These are phyloP conservation scores for Metallyticus violacea DNA, from an alignment of 2,888 invertebrate species.

Conservation along the genomic window DNA sequence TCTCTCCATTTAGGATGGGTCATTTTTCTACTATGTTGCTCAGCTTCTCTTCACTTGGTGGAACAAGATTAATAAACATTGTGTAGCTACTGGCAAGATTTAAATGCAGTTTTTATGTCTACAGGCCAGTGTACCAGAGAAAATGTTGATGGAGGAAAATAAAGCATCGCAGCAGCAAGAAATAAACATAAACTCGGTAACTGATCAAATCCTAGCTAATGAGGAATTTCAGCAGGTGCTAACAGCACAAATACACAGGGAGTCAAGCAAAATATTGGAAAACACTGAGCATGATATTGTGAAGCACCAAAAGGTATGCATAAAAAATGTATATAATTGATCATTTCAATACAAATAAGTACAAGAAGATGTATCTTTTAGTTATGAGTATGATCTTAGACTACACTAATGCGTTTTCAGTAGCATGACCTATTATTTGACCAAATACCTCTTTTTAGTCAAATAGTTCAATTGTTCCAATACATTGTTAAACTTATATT, in stretches of 20 bases:
- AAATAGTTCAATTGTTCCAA: no score
- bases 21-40: no score
- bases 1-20: no score
- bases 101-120: neutral
- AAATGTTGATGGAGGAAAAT: neutral
- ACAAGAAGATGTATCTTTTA: no score
- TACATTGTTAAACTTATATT: no score
- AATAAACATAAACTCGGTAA: neutral
- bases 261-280: conserved; percentile 33
- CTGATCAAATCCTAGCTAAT: neutral
- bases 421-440: no score
- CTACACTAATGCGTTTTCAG: no score
- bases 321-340: neutral
- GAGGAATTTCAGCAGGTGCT: neutral
- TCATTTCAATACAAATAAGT: no score
- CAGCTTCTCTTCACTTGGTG: no score
- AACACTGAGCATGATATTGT: neutral
- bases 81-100: neutral
- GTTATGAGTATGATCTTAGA: no score
- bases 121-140: neutral
- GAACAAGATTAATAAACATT: no score
- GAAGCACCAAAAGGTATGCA: neutral
- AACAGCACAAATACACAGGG: neutral
- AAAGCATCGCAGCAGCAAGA: neutral
- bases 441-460: no score